These are phyloP conservation scores for Latrodectus hesperus DNA, from an alignment of 2,888 invertebrate genomes.

Conservation along the genomic window DNA sequence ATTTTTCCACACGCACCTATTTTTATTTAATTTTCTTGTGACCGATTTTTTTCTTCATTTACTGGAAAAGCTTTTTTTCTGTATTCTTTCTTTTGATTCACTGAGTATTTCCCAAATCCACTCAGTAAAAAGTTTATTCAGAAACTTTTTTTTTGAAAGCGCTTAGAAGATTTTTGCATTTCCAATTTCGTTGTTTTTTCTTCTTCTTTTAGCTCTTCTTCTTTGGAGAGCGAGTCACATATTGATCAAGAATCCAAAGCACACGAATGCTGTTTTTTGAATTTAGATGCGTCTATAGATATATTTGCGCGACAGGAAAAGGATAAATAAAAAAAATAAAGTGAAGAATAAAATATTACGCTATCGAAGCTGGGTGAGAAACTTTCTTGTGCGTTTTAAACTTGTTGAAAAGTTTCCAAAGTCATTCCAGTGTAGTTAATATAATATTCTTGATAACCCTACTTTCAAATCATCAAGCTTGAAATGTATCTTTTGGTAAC, in stretches of 20 bases:
- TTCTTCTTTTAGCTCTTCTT: slow-evolving; percentile 5
- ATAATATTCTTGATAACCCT: slow-evolving; percentile 40
- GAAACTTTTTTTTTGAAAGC: slow-evolving; percentile 51
- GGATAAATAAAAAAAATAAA: slow-evolving; percentile 21
- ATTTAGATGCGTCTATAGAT: slow-evolving; percentile 50
- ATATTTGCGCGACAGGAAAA: background rate
- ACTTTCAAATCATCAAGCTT: slow-evolving; percentile 6
- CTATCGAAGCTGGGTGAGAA: background rate
- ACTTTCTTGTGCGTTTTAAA: slow-evolving; percentile 56
- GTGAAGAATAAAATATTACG: background rate
- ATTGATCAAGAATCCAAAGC: slow-evolving; percentile 49
- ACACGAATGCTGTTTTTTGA: slow-evolving; percentile 39
- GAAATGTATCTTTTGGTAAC: background rate
- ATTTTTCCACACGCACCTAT: slow-evolving; percentile 19
- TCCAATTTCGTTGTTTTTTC: slow-evolving; percentile 58
- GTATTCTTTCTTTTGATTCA: slow-evolving; percentile 34
- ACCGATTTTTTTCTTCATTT: slow-evolving; percentile 49
- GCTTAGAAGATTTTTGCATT: slow-evolving; percentile 63
- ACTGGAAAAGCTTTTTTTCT: slow-evolving; percentile 20
- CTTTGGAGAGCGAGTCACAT: slow-evolving; percentile 11
- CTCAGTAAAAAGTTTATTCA: slow-evolving; percentile 68
- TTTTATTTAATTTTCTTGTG: slow-evolving; percentile 29
- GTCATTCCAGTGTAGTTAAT: slow-evolving; percentile 52
- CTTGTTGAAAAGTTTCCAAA: slow-evolving; percentile 40
- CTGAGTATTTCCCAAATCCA: slow-evolving; percentile 64